Percentiles rank a stretch among this genome's conserved stretches.
phyloP scores from a whole-genome alignment of 2,797 vertebrate genomes.

The Sebastes iracundus region DNA sequence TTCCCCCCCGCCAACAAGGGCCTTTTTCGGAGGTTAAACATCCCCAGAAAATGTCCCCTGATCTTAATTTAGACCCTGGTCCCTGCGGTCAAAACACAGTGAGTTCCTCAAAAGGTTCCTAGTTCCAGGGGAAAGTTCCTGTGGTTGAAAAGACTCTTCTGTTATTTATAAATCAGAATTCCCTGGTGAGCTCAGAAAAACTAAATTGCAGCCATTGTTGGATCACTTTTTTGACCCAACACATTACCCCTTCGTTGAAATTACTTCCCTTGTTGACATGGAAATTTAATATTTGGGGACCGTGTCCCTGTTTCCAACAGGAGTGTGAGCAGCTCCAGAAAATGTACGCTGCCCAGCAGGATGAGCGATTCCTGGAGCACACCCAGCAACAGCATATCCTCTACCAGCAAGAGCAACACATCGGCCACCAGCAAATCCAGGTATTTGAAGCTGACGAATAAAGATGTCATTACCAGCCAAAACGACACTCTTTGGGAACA shows the following conservation, averaged over 20 bases:
- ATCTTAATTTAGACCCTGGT: no score
- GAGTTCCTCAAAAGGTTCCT: no score
- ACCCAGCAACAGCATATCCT: constrained; percentile 97
- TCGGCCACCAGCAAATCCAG: constrained; percentile 82
- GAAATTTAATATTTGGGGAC: neutral
- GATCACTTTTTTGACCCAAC: neutral
- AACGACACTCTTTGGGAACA: neutral
- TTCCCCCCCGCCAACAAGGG: no score
- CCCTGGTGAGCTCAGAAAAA: neutral
- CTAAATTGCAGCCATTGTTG: neutral
- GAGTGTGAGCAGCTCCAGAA: constrained; percentile 99
- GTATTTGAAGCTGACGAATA: constrained; percentile 17
- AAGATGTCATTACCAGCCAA: neutral
- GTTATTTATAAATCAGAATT: no score
- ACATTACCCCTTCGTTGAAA: neutral
- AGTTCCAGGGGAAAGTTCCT: no score
- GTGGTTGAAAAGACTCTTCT: no score
- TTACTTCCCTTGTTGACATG: neutral
- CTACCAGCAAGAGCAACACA: constrained; percentile 97
- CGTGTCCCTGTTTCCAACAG: constrained; percentile 70
- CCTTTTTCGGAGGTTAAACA: no score
- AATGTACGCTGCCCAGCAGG: constrained; percentile 93
- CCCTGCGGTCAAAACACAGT: no score
- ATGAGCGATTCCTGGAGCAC: constrained; percentile 93
- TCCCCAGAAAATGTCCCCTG: no score